Evolutionary conservation across 2,888 invertebrate species (phyloP).

Genomic region (Acronicta alni): DNA sequence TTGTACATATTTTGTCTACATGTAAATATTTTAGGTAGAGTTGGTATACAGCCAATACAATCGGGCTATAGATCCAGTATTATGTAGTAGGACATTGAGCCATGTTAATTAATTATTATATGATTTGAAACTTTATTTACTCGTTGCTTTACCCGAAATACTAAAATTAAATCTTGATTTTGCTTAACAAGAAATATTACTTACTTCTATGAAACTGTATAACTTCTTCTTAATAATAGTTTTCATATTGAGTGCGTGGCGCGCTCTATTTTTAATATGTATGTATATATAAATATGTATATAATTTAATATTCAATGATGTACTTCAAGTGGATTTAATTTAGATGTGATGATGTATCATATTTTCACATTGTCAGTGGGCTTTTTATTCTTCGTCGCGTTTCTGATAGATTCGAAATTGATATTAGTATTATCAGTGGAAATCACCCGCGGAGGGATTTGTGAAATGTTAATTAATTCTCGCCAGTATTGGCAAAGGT

Average conservation of each 20-base stretch:
- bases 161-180: slow-evolving; percentile 49
- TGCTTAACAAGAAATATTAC: slow-evolving; percentile 52
- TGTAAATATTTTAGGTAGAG: slow-evolving; percentile 79
- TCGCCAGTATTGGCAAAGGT: slow-evolving; percentile 71
- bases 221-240: slow-evolving; percentile 37
- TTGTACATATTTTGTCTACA: slow-evolving; percentile 81
- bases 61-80: slow-evolving; percentile 82
- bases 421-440: slow-evolving; percentile 80
- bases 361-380: slow-evolving; percentile 35
- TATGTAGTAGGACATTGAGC: slow-evolving; percentile 77
- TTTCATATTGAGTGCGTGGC: slow-evolving; percentile 26
- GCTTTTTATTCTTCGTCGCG: slow-evolving; percentile 58
- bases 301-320: slow-evolving; percentile 48
- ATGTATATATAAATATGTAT: slow-evolving; percentile 49
- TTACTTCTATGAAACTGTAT: slow-evolving; percentile 31
- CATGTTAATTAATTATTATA: slow-evolving; percentile 65
- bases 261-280: slow-evolving; percentile 34
- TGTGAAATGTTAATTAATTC: slow-evolving; percentile 68
- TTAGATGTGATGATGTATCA: slow-evolving; percentile 38
- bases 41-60: slow-evolving; percentile 67
- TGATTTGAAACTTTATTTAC: slow-evolving; percentile 49
- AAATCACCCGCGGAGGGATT: slow-evolving; percentile 68
- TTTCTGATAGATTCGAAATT: slow-evolving; percentile 88
- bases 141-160: slow-evolving; percentile 49
- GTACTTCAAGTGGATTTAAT: slow-evolving; percentile 54